phyloP scores from a whole-genome alignment of 64 coral and sea anemone species.

The Dendronephthya gigantea region DNA sequence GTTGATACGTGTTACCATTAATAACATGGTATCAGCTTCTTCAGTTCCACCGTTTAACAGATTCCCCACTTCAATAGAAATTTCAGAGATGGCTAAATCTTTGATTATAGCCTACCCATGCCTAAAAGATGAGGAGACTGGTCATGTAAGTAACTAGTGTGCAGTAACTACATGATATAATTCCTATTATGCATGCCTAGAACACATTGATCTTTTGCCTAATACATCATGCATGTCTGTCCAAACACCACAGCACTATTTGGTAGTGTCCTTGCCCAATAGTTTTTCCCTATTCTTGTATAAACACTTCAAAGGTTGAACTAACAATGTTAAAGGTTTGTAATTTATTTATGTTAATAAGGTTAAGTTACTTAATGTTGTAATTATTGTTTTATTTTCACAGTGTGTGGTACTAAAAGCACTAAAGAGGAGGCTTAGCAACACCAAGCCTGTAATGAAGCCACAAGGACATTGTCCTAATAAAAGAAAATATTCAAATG shows the following conservation, averaged over 20 bases:
- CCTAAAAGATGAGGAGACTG: background rate
- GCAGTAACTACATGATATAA: background rate
- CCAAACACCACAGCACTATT: too few relatives aligned
- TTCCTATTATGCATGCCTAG: background rate
- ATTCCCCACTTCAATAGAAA: background rate
- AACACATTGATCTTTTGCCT: background rate
- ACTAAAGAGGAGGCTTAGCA: background rate
- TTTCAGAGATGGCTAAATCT: background rate
- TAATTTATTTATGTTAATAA: background rate
- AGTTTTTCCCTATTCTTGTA: too few relatives aligned
- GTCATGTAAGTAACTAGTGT: conserved; percentile 12
- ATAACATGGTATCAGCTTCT: background rate
- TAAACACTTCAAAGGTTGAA: too few relatives aligned
- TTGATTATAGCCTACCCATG: background rate
- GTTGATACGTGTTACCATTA: background rate
- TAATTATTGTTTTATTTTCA: too few relatives aligned
- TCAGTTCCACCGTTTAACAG: background rate
- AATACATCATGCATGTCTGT: background rate
- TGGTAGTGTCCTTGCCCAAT: too few relatives aligned
- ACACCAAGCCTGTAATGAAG: background rate
- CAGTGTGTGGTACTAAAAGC: background rate
- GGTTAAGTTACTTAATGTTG: too few relatives aligned
- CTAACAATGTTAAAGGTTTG: too few relatives aligned
- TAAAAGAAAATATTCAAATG: background rate
- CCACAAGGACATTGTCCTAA: background rate